These are phyloP conservation scores for Xanthia icteritia DNA, from an alignment of 2,888 invertebrate species.

Conservation along the genomic window DNA sequence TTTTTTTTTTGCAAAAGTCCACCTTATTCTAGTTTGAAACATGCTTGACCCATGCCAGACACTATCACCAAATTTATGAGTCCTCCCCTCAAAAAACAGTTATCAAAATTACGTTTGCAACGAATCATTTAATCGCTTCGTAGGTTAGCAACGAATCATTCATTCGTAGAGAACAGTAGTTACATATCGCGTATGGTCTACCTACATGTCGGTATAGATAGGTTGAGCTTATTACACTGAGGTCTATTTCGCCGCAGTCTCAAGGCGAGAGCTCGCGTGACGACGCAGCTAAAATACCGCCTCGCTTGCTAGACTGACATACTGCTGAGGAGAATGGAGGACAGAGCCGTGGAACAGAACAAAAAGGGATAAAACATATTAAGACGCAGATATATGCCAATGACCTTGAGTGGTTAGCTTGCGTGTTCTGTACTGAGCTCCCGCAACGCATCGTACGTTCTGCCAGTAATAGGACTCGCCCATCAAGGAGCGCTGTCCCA, in stretches of 20 bases:
- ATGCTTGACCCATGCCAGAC: background rate
- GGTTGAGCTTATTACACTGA: slow-evolving; percentile 74
- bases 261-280: slow-evolving; percentile 80
- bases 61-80: background rate
- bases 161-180: slow-evolving; percentile 9
- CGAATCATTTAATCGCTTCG: background rate
- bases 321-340: slow-evolving; percentile 41
- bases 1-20: background rate
- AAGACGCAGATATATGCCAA: no score
- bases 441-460: no score
- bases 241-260: slow-evolving; percentile 79
- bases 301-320: slow-evolving; percentile 71
- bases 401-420: no score
- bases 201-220: slow-evolving; percentile 41
- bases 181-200: slow-evolving; percentile 10
- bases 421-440: no score
- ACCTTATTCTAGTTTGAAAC: background rate
- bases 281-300: slow-evolving; percentile 84
- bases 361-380: no score
- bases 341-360: background rate
- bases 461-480: no score
- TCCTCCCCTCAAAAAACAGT: background rate
- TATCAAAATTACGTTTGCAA: background rate
- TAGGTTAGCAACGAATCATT: background rate
- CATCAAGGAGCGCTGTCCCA: no score